Conservation (phyloP, 2,888 invertebrate species). For the Eudasyphora cyanicolor region DNA sequence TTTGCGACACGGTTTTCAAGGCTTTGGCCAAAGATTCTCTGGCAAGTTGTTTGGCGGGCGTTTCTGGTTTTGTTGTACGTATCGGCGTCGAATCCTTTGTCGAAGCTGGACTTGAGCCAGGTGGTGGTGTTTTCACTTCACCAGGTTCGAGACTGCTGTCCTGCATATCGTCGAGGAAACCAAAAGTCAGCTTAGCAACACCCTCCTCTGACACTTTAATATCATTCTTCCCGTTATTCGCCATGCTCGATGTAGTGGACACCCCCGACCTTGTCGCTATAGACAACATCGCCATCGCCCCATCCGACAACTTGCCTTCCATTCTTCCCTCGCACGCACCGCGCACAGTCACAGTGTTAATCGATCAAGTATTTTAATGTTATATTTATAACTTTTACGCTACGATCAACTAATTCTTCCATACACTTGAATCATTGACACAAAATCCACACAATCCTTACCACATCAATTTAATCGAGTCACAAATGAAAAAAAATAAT, state of each 20-base stretch:
- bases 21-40: constrained; percentile 45
- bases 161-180: constrained; percentile 72
- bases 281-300: constrained; percentile 29
- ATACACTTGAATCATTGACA: constrained; percentile 19
- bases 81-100: constrained; percentile 55
- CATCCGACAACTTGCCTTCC: constrained; percentile 11
- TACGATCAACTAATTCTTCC: background rate
- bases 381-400: background rate
- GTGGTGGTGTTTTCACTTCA: constrained; percentile 78
- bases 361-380: constrained; percentile 43
- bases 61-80: constrained; percentile 39
- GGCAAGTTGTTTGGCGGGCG: constrained; percentile 34
- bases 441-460: constrained; percentile 48
- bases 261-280: background rate
- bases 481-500: constrained; percentile 38
- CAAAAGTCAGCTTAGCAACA: constrained; percentile 69
- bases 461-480: constrained; percentile 46
- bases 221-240: constrained; percentile 64
- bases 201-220: constrained; percentile 67
- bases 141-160: constrained; percentile 78
- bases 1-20: constrained; percentile 69
- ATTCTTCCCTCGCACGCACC: constrained; percentile 7
- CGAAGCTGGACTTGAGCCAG: constrained; percentile 59
- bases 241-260: background rate
- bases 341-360: too few relatives aligned